phyloP scores from a whole-genome alignment of 2,888 invertebrate species.

The Netelia inedita region DNA sequence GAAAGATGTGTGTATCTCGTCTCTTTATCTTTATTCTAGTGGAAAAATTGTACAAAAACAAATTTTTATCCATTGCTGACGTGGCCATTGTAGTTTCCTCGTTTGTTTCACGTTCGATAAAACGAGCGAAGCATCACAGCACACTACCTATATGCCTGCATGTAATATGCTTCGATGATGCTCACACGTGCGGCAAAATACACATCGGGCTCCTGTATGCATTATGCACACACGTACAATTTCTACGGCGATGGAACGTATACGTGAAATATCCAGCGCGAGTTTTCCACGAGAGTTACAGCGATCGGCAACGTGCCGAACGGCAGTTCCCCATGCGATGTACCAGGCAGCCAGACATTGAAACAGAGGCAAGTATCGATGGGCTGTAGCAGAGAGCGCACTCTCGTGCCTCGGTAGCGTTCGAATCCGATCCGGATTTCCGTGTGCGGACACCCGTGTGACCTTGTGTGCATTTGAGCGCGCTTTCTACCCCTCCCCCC shows the following conservation, averaged over 20 bases:
- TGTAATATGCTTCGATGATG: conserved; percentile 56
- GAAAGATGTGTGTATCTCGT: too few species aligned
- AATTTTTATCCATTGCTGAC: background rate
- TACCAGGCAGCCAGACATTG: conserved; percentile 50
- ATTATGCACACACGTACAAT: conserved; percentile 41
- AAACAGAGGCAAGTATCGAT: conserved; percentile 49
- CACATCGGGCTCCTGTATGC: conserved; percentile 34
- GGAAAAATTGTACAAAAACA: too few species aligned
- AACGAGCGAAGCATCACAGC: conserved; percentile 46
- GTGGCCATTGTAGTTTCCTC: conserved; percentile 61
- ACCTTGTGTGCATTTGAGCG: conserved; percentile 80
- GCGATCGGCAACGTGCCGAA: conserved; percentile 60
- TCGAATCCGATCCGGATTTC: conserved; percentile 80
- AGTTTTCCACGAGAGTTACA: conserved; percentile 63
- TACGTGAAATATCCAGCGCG: conserved; percentile 54
- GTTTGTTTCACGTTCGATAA: conserved; percentile 36
- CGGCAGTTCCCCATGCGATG: conserved; percentile 8
- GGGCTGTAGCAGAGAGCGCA: conserved; percentile 51
- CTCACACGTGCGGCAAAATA: conserved; percentile 68
- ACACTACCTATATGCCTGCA: conserved; percentile 37
- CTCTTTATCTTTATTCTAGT: too few species aligned
- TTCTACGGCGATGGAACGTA: conserved; percentile 47
- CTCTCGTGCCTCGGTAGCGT: conserved; percentile 65
- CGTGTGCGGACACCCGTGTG: conserved; percentile 81
- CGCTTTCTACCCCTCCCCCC: conserved; percentile 67